Base-by-base conservation (phyloP, 2,888 invertebrate genomes). In the Helobdella robusta region DNA sequence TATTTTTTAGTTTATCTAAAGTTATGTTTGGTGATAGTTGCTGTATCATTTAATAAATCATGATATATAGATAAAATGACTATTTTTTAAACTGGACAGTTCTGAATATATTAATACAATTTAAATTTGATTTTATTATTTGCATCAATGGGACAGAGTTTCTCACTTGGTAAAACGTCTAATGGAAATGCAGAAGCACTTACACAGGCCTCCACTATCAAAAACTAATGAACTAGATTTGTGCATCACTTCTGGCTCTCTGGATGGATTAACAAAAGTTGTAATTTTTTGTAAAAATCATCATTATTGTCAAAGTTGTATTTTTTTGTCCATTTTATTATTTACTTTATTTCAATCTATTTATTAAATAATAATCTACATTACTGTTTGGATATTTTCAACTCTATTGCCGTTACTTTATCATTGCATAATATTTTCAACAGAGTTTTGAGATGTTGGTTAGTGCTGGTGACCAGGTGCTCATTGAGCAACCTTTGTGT, bases 191-290 rank as follows among this genome's bases (percentile, higher is more conserved):
- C 87, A 86, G 73, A 77, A 82, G 58, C 79, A 81, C 59, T 77
- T 84, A 15, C 89, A 89, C 74, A 81, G 83, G 0, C 87, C 87
- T 0, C 87, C 87, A 0, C 77, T 83, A 4, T 82, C 84, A 83
- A 80, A 83, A 2, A 68, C 68, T 8, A 76, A 78, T 15, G 70
- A 72, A 8, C 66, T 71, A 20, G 68, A 75, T 56, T 75, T 88
- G 0, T 77, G 87, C 44, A 81, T 89, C 32, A 87, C 87, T 3
- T 84, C 85, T 70, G 89, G 89, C 2, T 85, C 87, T 30, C 89
- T 88, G 77, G 88, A 89, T 75, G 89, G 86, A 5, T 83, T 89
- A 67, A 86, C 86, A 79, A 87, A 86, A 78, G 78, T 78, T 11
- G 59, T 15, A n/a, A n/a, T 28, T 3, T 4, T 34, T 32, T 5